A percentile compares a stretch with the other conserved stretches of the same genome.
phyloP scores from a whole-genome alignment of 2,888 invertebrate genomes.

The Harmothoe impar region DNA sequence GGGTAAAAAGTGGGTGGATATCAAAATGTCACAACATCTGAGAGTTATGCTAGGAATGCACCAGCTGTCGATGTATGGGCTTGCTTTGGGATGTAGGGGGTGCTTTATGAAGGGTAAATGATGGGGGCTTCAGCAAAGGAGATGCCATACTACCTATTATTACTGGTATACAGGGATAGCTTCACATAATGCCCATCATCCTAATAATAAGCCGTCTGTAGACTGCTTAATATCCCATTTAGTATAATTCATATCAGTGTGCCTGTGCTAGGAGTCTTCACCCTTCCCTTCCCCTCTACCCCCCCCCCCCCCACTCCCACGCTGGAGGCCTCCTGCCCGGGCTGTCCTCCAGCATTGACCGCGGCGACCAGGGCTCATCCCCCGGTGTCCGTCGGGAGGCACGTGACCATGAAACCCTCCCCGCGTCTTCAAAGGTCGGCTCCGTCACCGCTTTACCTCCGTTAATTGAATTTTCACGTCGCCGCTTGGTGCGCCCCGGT shows the following conservation, averaged over 20 bases:
- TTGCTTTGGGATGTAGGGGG: neutral
- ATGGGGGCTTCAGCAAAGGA: neutral
- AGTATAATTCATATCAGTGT: neutral
- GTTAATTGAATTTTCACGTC: slow-evolving; percentile 54
- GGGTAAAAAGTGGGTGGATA: neutral
- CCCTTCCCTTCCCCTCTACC: neutral
- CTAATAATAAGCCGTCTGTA: neutral
- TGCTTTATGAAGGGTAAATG: no score
- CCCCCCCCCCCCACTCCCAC: neutral
- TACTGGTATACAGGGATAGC: no score
- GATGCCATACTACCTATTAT: neutral
- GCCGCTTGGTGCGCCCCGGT: slow-evolving; percentile 42
- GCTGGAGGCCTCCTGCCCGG: neutral
- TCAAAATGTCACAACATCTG: slow-evolving; percentile 28
- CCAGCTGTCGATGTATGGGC: neutral
- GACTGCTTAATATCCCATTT: neutral
- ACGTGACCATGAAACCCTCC: slow-evolving; percentile 2
- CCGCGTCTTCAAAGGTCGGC: slow-evolving; percentile 7
- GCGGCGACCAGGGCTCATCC: neutral
- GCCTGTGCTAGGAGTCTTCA: neutral
- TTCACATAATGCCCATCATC: neutral
- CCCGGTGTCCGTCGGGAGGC: neutral
- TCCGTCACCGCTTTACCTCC: slow-evolving; percentile 7
- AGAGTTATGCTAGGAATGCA: slow-evolving; percentile 22
- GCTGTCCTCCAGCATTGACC: slow-evolving; percentile 13